A percentile compares a stretch with the other conserved stretches of the same genome.
These are phyloP conservation scores for Ctenodactylus gundi DNA, from an alignment of 2,113 vertebrate genomes.

Conservation along the genomic window DNA sequence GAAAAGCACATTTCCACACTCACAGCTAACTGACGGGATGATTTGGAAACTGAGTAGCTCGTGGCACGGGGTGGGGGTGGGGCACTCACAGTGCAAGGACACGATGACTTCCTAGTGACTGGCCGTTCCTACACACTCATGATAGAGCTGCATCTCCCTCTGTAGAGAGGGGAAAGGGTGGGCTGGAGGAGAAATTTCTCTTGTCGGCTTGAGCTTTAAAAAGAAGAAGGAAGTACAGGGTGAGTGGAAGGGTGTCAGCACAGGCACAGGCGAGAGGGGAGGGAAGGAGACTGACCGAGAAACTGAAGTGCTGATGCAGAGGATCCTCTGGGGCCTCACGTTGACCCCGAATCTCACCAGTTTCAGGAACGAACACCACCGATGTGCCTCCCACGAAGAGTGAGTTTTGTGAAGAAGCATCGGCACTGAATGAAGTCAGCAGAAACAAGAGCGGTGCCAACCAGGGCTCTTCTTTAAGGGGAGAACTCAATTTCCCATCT, in stretches of 20 bases:
- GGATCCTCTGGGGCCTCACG: background rate
- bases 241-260: slow-evolving; percentile 29
- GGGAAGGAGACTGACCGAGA: slow-evolving; percentile 63
- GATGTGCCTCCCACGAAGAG: background rate
- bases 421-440: background rate
- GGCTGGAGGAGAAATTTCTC: slow-evolving; percentile 51
- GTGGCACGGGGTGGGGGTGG: background rate
- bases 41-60: background rate
- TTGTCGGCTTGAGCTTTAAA: slow-evolving; percentile 67
- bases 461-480: background rate
- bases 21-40: background rate
- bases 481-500: background rate
- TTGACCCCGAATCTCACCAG: slow-evolving; percentile 51
- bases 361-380: slow-evolving; percentile 53
- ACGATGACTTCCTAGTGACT: background rate
- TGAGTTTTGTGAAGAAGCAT: background rate
- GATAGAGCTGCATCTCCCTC: background rate
- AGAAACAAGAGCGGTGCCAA: background rate
- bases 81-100: background rate
- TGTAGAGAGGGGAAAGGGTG: background rate
- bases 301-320: slow-evolving; percentile 44
- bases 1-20: background rate
- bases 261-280: slow-evolving; percentile 40
- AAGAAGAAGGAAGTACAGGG: slow-evolving; percentile 65
- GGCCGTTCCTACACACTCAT: background rate